phyloP scores from a whole-genome alignment of 1,140 invertebrate species.

The Ips nitidus region DNA sequence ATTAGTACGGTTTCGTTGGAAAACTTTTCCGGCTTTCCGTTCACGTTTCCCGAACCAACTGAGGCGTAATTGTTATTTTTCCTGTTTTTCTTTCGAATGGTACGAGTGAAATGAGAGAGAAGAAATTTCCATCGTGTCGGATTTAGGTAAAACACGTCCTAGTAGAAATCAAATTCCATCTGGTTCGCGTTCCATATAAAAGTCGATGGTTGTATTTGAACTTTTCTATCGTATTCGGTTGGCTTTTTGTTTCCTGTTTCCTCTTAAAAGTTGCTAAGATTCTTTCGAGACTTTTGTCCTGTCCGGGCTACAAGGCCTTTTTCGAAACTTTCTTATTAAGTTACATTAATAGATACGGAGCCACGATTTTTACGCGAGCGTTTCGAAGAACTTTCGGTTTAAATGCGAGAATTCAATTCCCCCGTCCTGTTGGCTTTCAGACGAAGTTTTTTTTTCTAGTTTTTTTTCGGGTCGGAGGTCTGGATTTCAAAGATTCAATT shows the following conservation, averaged over 20 bases:
- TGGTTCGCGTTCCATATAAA: slow-evolving; percentile 16
- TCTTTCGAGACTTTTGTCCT: slow-evolving; percentile 14
- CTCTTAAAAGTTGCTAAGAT: slow-evolving; percentile 15
- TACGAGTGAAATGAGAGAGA: too few relatives aligned
- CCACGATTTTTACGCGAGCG: slow-evolving; percentile 13
- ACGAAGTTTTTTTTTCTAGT: too few relatives aligned
- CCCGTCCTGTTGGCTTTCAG: neutral
- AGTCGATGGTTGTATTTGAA: slow-evolving; percentile 26
- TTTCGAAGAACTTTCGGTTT: slow-evolving; percentile 3
- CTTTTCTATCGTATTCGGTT: slow-evolving; percentile 14
- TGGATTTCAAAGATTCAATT: too few relatives aligned
- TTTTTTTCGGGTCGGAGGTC: too few relatives aligned
- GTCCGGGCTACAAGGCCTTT: slow-evolving; percentile 5
- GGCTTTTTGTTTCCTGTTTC: slow-evolving; percentile 17
- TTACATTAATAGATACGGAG: slow-evolving; percentile 25
- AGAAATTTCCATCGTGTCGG: neutral
- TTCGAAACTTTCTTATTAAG: slow-evolving; percentile 24
- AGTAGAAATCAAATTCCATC: slow-evolving; percentile 26
- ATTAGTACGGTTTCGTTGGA: slow-evolving; percentile 7
- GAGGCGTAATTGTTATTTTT: slow-evolving; percentile 6
- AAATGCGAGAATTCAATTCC: slow-evolving; percentile 5
- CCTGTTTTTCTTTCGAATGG: neutral
- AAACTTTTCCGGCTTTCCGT: slow-evolving; percentile 5
- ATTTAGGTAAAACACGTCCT: neutral
- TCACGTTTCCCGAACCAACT: slow-evolving; percentile 7